A percentile compares a stretch with the other conserved stretches of the same genome.
Conservation (phyloP, 2,888 invertebrate species). For the Drosophila quinaria region DNA sequence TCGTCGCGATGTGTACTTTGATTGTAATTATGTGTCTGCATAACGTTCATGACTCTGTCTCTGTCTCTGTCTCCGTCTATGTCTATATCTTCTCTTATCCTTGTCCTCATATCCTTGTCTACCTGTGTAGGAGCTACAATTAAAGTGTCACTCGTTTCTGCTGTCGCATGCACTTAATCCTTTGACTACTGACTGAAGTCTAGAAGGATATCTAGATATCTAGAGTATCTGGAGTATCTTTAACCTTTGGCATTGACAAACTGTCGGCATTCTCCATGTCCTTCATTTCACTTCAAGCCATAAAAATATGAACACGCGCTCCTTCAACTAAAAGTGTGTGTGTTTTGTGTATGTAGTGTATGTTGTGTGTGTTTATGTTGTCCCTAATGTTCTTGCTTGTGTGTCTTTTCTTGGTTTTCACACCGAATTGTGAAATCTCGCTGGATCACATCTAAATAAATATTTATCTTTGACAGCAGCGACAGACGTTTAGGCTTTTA, state of each 20-base stretch:
- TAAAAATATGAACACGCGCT: slow-evolving; percentile 30
- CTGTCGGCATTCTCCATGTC: slow-evolving; percentile 21
- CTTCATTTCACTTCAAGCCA: slow-evolving; percentile 41
- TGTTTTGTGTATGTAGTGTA: slow-evolving; percentile 12
- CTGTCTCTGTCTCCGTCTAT: neutral
- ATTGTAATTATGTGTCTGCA: slow-evolving; percentile 36
- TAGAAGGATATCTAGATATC: slow-evolving; percentile 11
- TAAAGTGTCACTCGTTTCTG: slow-evolving; percentile 37
- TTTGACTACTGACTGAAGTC: slow-evolving; percentile 38
- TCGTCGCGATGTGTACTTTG: slow-evolving; percentile 9
- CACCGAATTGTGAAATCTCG: slow-evolving; percentile 67
- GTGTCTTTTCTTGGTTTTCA: slow-evolving; percentile 62
- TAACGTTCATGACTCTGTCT: slow-evolving; percentile 20
- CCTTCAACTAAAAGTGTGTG: slow-evolving; percentile 25
- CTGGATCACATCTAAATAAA: slow-evolving; percentile 75
- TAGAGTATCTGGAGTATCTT: slow-evolving; percentile 4
- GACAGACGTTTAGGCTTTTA: slow-evolving; percentile 72
- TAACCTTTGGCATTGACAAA: slow-evolving; percentile 28
- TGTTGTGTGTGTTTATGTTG: slow-evolving; percentile 14
- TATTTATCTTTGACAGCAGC: slow-evolving; percentile 61
- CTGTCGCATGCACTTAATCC: slow-evolving; percentile 50
- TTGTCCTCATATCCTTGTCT: slow-evolving; percentile 12
- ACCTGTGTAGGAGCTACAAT: slow-evolving; percentile 52
- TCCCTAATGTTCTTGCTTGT: slow-evolving; percentile 46
- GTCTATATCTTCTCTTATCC: neutral